A percentile compares a stretch with the other conserved stretches of the same genome.
These are phyloP conservation scores for Eudemis profundana DNA, from an alignment of 2,888 invertebrate species.

Conservation along the genomic window DNA sequence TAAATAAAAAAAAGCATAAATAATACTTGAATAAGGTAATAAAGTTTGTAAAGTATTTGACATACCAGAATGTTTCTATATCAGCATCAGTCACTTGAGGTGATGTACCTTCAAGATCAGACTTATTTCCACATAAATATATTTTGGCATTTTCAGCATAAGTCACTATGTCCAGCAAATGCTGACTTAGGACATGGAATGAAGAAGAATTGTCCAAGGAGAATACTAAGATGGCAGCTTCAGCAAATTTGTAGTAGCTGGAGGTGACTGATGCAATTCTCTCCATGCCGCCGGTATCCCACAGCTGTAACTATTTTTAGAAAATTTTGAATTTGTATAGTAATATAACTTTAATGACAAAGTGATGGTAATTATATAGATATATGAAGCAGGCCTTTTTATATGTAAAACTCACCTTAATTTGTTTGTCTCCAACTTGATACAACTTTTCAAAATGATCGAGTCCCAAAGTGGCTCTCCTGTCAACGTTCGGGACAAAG, in stretches of 20 bases:
- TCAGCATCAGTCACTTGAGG: conserved; percentile 94
- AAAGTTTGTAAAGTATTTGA: no score
- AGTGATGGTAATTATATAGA: no score
- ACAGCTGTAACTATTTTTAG: conserved; percentile 91
- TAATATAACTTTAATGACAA: no score
- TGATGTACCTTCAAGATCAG: conserved; percentile 90
- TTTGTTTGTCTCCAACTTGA: conserved; percentile 89
- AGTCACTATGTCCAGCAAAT: conserved; percentile 96
- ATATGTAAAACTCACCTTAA: conserved; percentile 86
- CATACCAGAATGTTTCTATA: conserved; percentile 94
- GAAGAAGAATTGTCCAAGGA: conserved; percentile 96
- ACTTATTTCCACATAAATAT: conserved; percentile 96
- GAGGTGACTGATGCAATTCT: conserved; percentile 97
- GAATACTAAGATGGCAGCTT: conserved; percentile 96
- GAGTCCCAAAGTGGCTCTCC: conserved; percentile 95
- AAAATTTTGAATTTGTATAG: conserved; percentile 1
- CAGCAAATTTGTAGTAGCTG: conserved; percentile 97
- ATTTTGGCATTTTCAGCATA: conserved; percentile 98
- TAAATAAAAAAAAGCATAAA: no score
- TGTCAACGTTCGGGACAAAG: conserved; percentile 93
- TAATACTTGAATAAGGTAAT: no score
- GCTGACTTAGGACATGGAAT: conserved; percentile 96
- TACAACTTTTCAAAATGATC: conserved; percentile 96
- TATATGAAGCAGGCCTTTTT: conserved; percentile 11
- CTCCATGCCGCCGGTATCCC: conserved; percentile 99